Conservation (phyloP, 2,888 invertebrate genomes). For the Muscina levida region DNA sequence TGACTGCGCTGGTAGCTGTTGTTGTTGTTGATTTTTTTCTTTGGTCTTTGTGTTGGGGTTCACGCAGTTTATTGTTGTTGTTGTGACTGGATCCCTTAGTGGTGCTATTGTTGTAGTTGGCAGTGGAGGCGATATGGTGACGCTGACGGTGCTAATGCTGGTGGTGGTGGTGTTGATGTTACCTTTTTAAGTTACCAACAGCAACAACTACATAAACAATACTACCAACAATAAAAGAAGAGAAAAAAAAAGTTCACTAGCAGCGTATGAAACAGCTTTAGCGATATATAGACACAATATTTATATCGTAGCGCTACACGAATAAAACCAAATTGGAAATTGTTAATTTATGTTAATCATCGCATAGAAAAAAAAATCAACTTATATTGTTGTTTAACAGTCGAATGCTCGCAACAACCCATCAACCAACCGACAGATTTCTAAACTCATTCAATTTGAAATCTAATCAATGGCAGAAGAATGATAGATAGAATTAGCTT, state of each 20-base stretch:
- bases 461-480: too few relatives aligned
- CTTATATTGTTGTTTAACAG: too few relatives aligned
- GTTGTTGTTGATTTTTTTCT: slow-evolving; percentile 36
- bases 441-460: too few relatives aligned
- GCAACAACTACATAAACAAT: slow-evolving; percentile 37
- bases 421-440: too few relatives aligned
- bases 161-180: slow-evolving; percentile 40
- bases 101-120: slow-evolving; percentile 23
- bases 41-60: slow-evolving; percentile 35
- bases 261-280: slow-evolving; percentile 7
- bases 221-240: too few relatives aligned
- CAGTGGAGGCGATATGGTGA: too few relatives aligned
- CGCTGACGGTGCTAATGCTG: slow-evolving; percentile 38
- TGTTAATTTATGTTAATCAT: slow-evolving; percentile 64
- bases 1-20: slow-evolving; percentile 38
- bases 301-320: slow-evolving; percentile 2
- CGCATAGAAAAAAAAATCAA: too few relatives aligned
- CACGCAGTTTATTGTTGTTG: slow-evolving; percentile 42
- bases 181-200: slow-evolving; percentile 49
- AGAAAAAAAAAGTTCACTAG: background rate
- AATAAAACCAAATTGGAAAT: slow-evolving; percentile 54
- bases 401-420: too few relatives aligned
- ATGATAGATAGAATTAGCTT: too few relatives aligned
- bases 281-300: slow-evolving; percentile 25
- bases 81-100: background rate